Evolutionary conservation across 2,113 vertebrate genomes (phyloP).

Genomic region (Dasyornis broadbenti): DNA sequence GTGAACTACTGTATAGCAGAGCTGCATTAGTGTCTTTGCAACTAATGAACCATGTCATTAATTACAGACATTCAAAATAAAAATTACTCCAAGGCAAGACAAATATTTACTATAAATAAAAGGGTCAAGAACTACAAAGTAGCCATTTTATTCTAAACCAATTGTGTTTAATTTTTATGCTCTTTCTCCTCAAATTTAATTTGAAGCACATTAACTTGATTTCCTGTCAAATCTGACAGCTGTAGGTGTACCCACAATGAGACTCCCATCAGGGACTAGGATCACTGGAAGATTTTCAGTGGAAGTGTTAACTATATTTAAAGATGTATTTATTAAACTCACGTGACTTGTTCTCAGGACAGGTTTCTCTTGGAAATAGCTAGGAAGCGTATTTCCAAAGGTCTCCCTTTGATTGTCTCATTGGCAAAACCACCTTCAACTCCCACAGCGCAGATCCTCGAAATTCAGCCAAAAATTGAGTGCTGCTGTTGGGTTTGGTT

Average conservation of each 20-base stretch:
- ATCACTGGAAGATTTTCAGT: neutral
- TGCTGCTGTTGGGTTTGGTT: neutral
- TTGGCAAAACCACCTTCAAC: neutral
- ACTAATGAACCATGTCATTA: slow-evolving; percentile 77
- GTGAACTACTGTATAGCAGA: slow-evolving; percentile 64
- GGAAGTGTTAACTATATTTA: neutral
- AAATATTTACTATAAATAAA: slow-evolving; percentile 72
- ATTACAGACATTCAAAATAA: slow-evolving; percentile 75
- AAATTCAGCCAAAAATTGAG: neutral
- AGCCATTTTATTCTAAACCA: slow-evolving; percentile 57
- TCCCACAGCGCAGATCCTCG: too few relatives aligned
- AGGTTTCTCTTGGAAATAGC: neutral
- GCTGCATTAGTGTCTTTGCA: slow-evolving; percentile 44
- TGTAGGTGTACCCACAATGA: neutral
- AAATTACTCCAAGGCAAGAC: slow-evolving; percentile 58
- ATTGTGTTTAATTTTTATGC: slow-evolving; percentile 33
- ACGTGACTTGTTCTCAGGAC: neutral
- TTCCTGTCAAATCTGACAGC: slow-evolving; percentile 40
- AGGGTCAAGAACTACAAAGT: slow-evolving; percentile 60
- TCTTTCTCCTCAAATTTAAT: slow-evolving; percentile 54
- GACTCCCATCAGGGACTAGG: neutral
- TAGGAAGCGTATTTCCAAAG: neutral
- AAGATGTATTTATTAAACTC: slow-evolving; percentile 24
- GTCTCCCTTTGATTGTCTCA: neutral
- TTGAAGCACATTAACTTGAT: slow-evolving; percentile 58